Base-by-base conservation (phyloP, 2,888 invertebrate genomes). In the Meteorus cinctellus region DNA sequence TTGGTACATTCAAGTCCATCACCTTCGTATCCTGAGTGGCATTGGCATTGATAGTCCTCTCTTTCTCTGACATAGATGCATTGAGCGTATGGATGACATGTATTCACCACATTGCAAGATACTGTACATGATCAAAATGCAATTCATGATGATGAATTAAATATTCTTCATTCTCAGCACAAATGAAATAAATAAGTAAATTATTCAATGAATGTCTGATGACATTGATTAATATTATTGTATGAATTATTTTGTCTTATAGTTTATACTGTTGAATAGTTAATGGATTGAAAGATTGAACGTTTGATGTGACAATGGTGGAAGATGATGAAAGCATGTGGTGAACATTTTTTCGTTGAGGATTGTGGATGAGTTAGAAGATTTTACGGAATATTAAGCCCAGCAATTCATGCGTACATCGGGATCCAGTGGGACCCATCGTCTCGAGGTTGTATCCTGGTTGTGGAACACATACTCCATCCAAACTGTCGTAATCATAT, bases 1-100 rank as follows among this genome's bases (percentile, higher is more conserved):
- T 93, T 92, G 1, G 90, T 91, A 86, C 97, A 97, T 81, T 92
- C 92, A 78, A 92, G 92, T 10, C 97, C 97, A 87, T 97, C 96
- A 29, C 97, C 97, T 85, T 94, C 93, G 90, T 93, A 97, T 4
- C 96, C 97, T n/a, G 93, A 92, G 76, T 94, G 94, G 86, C 98
- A 98, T 63, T 93, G 92, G 86, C 98, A 98, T 75, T 91, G 90
- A 82, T 93, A 93, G 1, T 91, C 90, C 72, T 92, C 90, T 2
- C 91, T 90, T 36, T 91, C 88, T 16, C 92, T 90, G 62, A 92
- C 90, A 88, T 91, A 93, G 72, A 93, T 91, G 87, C 98, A 98
- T 70, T 94, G 92, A 5, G 97, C 97, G 86, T 96, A 93, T 19
- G 93, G 92, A 83, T 97, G 95, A 87, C 98, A 98, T 84, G 95